Evolutionary conservation across 2,797 vertebrate genomes (phyloP).

Genomic region (Loris lydekkerianus): DNA sequence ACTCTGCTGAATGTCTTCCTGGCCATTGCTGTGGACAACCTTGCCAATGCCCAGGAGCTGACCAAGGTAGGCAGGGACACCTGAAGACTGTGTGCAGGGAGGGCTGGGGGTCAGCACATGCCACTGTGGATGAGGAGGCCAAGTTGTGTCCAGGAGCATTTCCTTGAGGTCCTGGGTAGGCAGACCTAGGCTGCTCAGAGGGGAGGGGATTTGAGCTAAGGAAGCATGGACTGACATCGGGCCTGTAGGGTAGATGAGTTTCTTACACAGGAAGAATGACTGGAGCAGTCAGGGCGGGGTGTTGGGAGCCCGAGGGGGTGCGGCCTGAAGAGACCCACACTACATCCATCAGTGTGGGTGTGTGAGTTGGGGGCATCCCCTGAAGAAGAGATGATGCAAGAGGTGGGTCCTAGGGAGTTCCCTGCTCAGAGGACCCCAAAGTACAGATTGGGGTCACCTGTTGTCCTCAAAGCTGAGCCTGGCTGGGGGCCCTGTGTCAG

Average conservation of each 20-base stretch:
- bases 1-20: conserved; percentile 98
- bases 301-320: neutral
- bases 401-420: too few relatives aligned
- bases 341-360: too few relatives aligned
- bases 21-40: conserved; percentile 98
- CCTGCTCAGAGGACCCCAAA: neutral
- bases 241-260: neutral
- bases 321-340: neutral
- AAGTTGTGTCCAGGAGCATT: neutral
- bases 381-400: too few relatives aligned
- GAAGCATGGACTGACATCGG: neutral
- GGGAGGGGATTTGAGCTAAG: too few relatives aligned
- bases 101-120: accelerated
- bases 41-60: conserved; percentile 98
- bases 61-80: conserved; percentile 91
- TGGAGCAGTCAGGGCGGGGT: too few relatives aligned
- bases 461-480: neutral
- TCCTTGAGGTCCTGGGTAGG: neutral
- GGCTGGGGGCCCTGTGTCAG: neutral
- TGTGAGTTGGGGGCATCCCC: neutral
- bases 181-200: neutral
- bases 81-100: neutral
- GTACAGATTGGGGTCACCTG: neutral
- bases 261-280: neutral
- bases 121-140: too few relatives aligned